Evolutionary conservation across 64 coral and sea anemone species (phyloP).

Genomic region (Anthopleura sola): DNA sequence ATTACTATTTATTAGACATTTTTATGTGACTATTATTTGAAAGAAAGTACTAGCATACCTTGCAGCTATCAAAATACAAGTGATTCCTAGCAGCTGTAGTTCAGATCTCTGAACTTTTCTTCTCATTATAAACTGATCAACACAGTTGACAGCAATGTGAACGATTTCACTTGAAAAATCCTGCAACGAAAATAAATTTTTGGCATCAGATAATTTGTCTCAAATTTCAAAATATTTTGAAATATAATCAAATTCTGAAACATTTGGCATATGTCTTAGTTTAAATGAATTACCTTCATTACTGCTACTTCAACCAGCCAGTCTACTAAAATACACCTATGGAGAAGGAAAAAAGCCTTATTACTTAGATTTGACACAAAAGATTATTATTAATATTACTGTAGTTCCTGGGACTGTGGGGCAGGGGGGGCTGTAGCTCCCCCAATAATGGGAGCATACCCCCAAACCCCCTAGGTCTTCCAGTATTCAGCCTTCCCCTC

Average conservation of each 20-base stretch:
- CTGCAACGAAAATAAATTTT: slow-evolving; percentile 25
- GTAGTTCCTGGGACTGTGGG: too few species aligned
- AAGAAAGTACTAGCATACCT: slow-evolving; percentile 29
- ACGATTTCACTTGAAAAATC: slow-evolving; percentile 91
- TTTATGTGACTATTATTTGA: too few species aligned
- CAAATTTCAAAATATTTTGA: background rate
- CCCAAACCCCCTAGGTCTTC: too few species aligned
- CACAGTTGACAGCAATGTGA: slow-evolving; percentile 82
- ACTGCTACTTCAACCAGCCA: slow-evolving; percentile 95
- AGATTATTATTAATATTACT: too few species aligned
- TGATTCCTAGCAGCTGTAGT: slow-evolving; percentile 82
- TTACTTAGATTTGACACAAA: too few species aligned
- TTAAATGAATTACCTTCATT: slow-evolving; percentile 64
- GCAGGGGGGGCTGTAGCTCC: too few species aligned
- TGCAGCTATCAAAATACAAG: slow-evolving; percentile 87
- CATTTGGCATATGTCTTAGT: too few species aligned
- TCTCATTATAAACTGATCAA: slow-evolving; percentile 85
- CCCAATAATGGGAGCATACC: too few species aligned
- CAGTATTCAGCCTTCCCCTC: too few species aligned
- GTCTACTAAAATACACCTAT: slow-evolving; percentile 87
- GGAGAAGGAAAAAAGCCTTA: background rate
- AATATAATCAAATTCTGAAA: too few species aligned
- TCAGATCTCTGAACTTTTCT: slow-evolving; percentile 86
- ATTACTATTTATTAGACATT: too few species aligned
- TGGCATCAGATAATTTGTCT: too few species aligned